Evolutionary conservation across 2,797 vertebrate genomes (phyloP).

Genomic region (Margarornis squamiger): DNA sequence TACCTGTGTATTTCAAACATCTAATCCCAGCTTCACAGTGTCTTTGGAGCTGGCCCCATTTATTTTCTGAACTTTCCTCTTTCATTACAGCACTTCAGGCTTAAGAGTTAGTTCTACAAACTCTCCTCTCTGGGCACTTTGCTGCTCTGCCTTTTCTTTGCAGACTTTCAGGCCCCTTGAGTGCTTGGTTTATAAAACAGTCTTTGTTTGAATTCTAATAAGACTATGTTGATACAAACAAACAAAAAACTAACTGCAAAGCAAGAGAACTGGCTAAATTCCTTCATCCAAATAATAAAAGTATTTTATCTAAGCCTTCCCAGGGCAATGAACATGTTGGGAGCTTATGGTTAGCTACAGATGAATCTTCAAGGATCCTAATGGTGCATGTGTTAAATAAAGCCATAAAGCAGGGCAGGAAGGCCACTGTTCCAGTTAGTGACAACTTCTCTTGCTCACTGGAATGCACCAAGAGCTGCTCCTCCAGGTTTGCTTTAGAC

Average conservation of each 20-base stretch:
- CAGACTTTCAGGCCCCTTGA: neutral
- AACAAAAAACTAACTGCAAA: neutral
- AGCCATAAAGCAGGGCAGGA: neutral
- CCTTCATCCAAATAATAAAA: neutral
- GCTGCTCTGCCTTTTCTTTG: neutral
- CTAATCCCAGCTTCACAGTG: neutral
- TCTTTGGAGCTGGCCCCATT: neutral
- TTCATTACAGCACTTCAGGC: neutral
- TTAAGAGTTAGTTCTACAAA: neutral
- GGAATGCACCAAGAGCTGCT: neutral
- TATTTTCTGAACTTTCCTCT: neutral
- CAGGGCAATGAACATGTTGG: neutral
- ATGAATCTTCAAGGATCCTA: neutral
- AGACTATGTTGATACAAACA: neutral
- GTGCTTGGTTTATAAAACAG: neutral
- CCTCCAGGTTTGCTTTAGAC: neutral
- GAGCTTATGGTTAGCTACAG: neutral
- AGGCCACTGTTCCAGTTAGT: neutral
- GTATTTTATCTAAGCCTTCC: neutral
- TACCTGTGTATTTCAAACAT: neutral
- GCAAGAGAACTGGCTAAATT: neutral
- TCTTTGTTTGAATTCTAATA: neutral
- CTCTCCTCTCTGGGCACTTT: neutral
- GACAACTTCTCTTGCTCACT: neutral
- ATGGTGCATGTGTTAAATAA: neutral